Percentiles rank a stretch among this genome's conserved stretches.
These are phyloP conservation scores for Scaptomyza caliginosa DNA, from an alignment of 2,888 invertebrate genomes.

Conservation along the genomic window DNA sequence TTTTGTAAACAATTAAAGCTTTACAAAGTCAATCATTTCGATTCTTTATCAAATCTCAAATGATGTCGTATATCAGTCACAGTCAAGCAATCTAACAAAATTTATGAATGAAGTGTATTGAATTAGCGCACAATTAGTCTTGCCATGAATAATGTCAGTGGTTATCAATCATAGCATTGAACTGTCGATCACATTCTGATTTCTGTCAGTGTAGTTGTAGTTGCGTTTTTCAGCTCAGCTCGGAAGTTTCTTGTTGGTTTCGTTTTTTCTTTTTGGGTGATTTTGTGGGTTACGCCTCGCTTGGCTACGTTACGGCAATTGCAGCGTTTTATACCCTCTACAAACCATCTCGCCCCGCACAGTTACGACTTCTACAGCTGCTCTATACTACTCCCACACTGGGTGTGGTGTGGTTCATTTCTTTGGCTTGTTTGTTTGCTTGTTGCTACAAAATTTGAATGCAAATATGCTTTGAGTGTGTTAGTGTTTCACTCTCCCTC, in stretches of 20 bases:
- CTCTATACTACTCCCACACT: not conserved
- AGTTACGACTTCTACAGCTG: not conserved
- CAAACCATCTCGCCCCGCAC: constrained; percentile 1
- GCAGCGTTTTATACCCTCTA: constrained; percentile 48
- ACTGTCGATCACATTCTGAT: constrained; percentile 24
- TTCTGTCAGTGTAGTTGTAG: constrained; percentile 31
- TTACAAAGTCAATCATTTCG: not conserved
- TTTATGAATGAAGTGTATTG: not conserved
- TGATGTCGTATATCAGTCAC: not conserved
- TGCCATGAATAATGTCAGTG: not conserved
- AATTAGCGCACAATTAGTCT: not conserved
- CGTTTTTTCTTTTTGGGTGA: constrained; percentile 40
- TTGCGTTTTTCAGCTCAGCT: constrained; percentile 18
- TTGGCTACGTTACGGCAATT: constrained; percentile 61
- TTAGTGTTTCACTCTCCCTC: constrained; percentile 34
- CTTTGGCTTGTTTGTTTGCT: constrained; percentile 65
- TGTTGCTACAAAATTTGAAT: constrained; percentile 73
- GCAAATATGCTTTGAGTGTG: constrained; percentile 72
- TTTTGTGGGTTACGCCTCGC: constrained; percentile 72
- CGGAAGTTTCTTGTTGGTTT: constrained; percentile 19
- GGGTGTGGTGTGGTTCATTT: constrained; percentile 15
- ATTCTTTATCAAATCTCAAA: not conserved
- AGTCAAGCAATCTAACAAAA: not conserved
- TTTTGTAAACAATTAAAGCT: too few species aligned
- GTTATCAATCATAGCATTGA: not conserved